Evolutionary conservation across 2,113 vertebrate species (phyloP).

Genomic region (Lepus americanus): DNA sequence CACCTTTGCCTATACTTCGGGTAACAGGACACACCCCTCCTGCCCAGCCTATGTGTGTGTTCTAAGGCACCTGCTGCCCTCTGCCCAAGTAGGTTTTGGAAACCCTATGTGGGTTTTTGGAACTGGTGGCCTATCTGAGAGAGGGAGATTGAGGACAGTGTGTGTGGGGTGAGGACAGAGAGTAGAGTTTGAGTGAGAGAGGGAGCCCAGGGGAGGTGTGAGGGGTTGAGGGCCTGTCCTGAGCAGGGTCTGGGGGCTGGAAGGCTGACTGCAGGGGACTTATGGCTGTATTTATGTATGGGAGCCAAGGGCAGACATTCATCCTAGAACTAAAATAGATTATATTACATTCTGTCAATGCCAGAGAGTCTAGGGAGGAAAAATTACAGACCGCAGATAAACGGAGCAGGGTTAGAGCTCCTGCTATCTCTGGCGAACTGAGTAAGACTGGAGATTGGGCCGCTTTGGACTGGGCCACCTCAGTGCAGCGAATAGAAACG

Average conservation of each 20-base stretch:
- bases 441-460: neutral
- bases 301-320: neutral
- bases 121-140: neutral
- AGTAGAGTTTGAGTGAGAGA: neutral
- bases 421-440: neutral
- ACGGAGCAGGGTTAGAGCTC: neutral
- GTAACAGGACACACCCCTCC: rapidly evolving
- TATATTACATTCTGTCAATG: neutral
- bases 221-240: rapidly evolving
- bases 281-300: neutral
- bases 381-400: neutral
- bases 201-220: neutral
- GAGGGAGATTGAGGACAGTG: neutral
- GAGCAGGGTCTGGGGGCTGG: neutral
- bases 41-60: neutral
- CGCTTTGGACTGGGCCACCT: neutral
- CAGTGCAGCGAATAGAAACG: neutral
- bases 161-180: neutral
- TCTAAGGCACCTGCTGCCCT: neutral
- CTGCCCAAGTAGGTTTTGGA: neutral
- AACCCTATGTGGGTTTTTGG: neutral
- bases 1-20: rapidly evolving
- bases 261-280: neutral
- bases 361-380: neutral
- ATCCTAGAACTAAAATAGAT: neutral